Percentiles rank a stretch among this genome's conserved stretches.
Conservation (phyloP, 2,888 invertebrate genomes). For the Schizaphis graminum region DNA sequence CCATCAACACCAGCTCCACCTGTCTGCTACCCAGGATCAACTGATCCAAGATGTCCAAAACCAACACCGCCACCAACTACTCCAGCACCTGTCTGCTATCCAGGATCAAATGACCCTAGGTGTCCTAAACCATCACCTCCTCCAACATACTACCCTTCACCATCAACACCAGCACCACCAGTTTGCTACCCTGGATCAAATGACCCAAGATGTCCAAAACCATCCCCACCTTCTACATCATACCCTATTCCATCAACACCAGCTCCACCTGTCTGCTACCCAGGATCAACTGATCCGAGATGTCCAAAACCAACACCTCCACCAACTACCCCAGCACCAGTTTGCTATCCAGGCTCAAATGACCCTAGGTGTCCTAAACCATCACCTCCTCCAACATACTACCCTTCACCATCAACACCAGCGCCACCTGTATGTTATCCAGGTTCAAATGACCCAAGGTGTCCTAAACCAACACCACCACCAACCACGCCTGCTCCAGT, state of each 20-base stretch:
- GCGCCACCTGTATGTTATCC: constrained; percentile 70
- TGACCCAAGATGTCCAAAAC: constrained; percentile 67
- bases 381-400: constrained; percentile 67
- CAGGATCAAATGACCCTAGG: constrained; percentile 70
- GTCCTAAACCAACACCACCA: constrained; percentile 68
- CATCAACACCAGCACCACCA: constrained; percentile 68
- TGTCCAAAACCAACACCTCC: constrained; percentile 67
- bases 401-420: constrained; percentile 49
- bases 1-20: too few species aligned
- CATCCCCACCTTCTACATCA: constrained; percentile 66
- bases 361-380: constrained; percentile 62
- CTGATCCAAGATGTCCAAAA: too few species aligned
- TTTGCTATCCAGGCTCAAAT: constrained; percentile 69
- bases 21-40: too few species aligned
- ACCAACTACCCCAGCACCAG: constrained; percentile 67
- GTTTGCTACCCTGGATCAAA: constrained; percentile 69
- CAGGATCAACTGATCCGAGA: constrained; percentile 66
- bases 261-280: constrained; percentile 69
- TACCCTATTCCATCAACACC: constrained; percentile 62
- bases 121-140: constrained; percentile 69
- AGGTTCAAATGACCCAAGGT: constrained; percentile 69
- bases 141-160: constrained; percentile 67
- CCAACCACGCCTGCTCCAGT: constrained; percentile 67
- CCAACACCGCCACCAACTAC: background rate
- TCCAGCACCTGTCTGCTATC: constrained; percentile 70